A percentile compares a stretch with the other conserved stretches of the same genome.
These are phyloP conservation scores for Mesaphorura yosii DNA, from an alignment of 1,140 invertebrate genomes.

Conservation along the genomic window DNA sequence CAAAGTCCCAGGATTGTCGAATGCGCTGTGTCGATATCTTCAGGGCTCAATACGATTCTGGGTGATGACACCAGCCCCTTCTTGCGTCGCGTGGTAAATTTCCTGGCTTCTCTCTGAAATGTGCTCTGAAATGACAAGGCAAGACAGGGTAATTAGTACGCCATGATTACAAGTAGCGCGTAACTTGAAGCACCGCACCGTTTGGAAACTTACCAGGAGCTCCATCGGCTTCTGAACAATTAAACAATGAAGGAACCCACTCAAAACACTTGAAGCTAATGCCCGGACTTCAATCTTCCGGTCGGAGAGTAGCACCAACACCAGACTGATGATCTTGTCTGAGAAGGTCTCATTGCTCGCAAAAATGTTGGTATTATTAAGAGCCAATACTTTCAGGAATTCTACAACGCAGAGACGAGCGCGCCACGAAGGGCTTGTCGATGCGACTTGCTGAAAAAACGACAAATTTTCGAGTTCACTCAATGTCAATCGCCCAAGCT, in stretches of 20 bases:
- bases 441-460: conserved; percentile 18
- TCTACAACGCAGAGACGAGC: conserved; percentile 31
- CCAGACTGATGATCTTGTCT: conserved; percentile 46
- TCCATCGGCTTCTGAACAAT: conserved; percentile 37
- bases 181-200: background rate
- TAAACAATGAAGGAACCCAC: conserved; percentile 69
- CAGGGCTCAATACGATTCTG: conserved; percentile 18
- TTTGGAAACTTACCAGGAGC: conserved; percentile 43
- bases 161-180: conserved; percentile 2
- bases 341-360: conserved; percentile 45
- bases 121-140: conserved; percentile 36
- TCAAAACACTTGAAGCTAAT: conserved; percentile 65
- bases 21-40: conserved; percentile 44
- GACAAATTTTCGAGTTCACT: too few species aligned
- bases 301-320: conserved; percentile 54
- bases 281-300: conserved; percentile 63
- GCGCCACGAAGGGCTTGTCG: conserved; percentile 21
- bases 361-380: conserved; percentile 36
- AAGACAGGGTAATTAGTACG: background rate
- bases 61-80: background rate
- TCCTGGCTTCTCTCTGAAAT: conserved; percentile 40
- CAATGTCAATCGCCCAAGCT: too few species aligned
- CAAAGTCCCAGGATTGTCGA: conserved; percentile 77
- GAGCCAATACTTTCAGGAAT: conserved; percentile 39
- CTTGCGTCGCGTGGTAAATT: conserved; percentile 23